Percentiles rank a stretch among this genome's conserved stretches.
These are phyloP conservation scores for Iselma pallidipennis DNA, from an alignment of 2,888 invertebrate genomes.

Conservation along the genomic window DNA sequence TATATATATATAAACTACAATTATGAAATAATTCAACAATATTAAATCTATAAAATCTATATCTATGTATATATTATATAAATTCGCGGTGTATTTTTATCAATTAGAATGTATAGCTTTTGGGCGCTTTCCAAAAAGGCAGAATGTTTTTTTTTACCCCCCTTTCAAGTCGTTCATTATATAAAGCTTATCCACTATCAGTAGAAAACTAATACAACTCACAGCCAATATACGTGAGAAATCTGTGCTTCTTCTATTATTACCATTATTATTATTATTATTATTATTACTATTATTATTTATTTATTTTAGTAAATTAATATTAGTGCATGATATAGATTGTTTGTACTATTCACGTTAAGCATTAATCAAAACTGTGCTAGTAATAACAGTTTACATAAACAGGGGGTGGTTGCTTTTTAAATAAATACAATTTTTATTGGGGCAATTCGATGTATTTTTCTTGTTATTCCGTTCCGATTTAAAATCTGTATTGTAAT, in stretches of 20 bases:
- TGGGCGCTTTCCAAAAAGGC: no score
- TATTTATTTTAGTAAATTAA: slow-evolving; percentile 2
- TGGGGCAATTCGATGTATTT: no score
- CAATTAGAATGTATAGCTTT: background rate
- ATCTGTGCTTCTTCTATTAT: slow-evolving; percentile 11
- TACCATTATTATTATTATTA: no score
- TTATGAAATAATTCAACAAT: background rate
- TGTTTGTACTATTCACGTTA: slow-evolving; percentile 16
- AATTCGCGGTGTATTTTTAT: background rate
- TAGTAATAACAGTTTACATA: background rate
- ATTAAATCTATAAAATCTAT: background rate
- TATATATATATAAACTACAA: background rate
- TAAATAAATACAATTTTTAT: background rate
- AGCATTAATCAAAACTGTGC: slow-evolving; percentile 12
- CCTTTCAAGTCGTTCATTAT: background rate
- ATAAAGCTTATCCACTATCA: background rate
- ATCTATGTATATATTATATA: no score
- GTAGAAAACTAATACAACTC: slow-evolving; percentile 21
- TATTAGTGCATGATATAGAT: slow-evolving; percentile 5
- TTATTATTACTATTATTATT: no score
- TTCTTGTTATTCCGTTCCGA: no score
- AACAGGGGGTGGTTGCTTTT: no score
- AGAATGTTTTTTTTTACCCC: no score
- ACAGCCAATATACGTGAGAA: slow-evolving; percentile 24
- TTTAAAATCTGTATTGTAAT: no score